phyloP scores from a whole-genome alignment of 2,888 invertebrate species.

The Eudemis profundana region DNA sequence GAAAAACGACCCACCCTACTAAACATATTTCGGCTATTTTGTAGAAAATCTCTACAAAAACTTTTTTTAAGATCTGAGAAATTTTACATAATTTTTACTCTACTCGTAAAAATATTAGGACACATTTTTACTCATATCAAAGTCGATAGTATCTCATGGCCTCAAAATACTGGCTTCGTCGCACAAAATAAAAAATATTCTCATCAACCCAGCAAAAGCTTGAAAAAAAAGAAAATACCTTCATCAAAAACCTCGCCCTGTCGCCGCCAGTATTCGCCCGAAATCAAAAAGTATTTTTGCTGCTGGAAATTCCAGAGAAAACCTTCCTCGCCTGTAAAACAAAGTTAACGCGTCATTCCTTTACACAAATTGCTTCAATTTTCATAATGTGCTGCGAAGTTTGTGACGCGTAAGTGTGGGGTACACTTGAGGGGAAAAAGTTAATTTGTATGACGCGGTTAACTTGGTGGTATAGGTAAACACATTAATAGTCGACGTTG shows the following conservation, averaged over 20 bases:
- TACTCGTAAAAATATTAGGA: no score
- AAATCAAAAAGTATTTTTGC: slow-evolving; percentile 28
- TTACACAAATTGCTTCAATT: slow-evolving; percentile 40
- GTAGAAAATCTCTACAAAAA: no score
- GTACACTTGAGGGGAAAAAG: slow-evolving; percentile 12
- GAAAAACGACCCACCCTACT: no score
- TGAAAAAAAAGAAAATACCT: slow-evolving; percentile 1
- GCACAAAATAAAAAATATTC: neutral
- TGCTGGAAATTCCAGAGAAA: slow-evolving; percentile 13
- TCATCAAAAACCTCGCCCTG: slow-evolving; percentile 6
- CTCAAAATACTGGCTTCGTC: neutral
- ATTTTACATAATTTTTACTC: no score
- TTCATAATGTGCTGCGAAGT: slow-evolving; percentile 40
- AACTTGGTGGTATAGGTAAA: no score
- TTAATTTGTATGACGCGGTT: neutral
- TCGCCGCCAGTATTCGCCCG: slow-evolving; percentile 4
- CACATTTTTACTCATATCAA: no score
- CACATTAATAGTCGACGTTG: no score
- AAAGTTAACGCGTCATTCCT: slow-evolving; percentile 40
- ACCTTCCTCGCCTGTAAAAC: slow-evolving; percentile 18
- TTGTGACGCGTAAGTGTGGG: slow-evolving; percentile 31
- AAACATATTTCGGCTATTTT: no score
- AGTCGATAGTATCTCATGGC: no score
- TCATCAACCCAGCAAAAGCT: neutral
- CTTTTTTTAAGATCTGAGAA: no score